phyloP scores from a whole-genome alignment of 2,888 invertebrate genomes.

The Chrysina gloriosa region DNA sequence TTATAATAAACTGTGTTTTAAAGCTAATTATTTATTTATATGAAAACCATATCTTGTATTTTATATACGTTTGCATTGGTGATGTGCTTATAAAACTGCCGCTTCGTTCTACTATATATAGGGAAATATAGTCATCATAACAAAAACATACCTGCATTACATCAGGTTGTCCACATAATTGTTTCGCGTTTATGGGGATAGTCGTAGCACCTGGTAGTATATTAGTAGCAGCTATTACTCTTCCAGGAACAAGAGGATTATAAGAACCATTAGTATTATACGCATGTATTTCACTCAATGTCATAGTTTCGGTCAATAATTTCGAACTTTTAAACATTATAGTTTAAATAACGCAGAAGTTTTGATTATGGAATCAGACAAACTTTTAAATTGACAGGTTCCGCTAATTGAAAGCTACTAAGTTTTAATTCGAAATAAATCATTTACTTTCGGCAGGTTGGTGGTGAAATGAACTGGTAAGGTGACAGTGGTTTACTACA shows the following conservation, averaged over 20 bases:
- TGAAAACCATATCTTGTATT: too few species aligned
- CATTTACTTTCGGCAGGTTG: constrained; percentile 40
- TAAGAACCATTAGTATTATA: constrained; percentile 57
- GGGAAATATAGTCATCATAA: too few species aligned
- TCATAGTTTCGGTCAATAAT: constrained; percentile 22
- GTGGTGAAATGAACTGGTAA: constrained; percentile 45
- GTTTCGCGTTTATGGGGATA: constrained; percentile 55
- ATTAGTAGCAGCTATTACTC: constrained; percentile 57
- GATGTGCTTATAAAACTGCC: too few species aligned
- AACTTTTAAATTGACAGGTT: constrained; percentile 41
- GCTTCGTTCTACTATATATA: too few species aligned
- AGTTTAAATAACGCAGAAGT: not conserved
- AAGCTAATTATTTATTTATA: too few species aligned
- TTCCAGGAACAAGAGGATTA: constrained; percentile 60
- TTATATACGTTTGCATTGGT: too few species aligned
- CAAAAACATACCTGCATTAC: constrained; percentile 59
- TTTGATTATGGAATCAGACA: constrained; percentile 33
- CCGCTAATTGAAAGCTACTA: constrained; percentile 11
- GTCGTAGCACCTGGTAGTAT: constrained; percentile 61
- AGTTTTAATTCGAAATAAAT: constrained; percentile 10
- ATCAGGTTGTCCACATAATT: constrained; percentile 59
- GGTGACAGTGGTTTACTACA: constrained; percentile 55
- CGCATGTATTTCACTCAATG: constrained; percentile 47
- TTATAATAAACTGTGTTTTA: too few species aligned
- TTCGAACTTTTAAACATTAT: constrained; percentile 28